Percentiles rank a stretch among this genome's conserved stretches.
These are phyloP conservation scores for Pantherophis guttatus DNA, from an alignment of 2,113 vertebrate genomes.

Conservation along the genomic window DNA sequence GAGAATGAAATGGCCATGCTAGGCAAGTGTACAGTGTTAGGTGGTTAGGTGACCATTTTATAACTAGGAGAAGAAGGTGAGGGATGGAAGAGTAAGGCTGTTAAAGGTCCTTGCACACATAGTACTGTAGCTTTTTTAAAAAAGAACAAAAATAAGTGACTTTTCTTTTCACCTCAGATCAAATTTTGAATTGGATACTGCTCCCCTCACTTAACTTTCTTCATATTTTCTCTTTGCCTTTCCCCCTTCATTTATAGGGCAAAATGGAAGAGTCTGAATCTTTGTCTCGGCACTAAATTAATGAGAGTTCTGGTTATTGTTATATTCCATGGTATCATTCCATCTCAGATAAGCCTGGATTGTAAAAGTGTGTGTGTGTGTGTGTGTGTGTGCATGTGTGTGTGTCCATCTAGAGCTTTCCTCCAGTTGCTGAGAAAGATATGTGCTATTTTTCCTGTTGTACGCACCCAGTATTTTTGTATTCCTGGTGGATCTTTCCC, in stretches of 20 bases:
- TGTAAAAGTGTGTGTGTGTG: neutral
- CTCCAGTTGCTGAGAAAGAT: neutral
- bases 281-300: neutral
- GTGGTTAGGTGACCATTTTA: neutral
- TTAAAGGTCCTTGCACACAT: neutral
- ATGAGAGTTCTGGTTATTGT: neutral
- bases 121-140: neutral
- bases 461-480: neutral
- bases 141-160: neutral
- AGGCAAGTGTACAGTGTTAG: neutral
- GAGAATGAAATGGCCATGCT: neutral
- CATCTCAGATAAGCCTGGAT: neutral
- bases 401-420: neutral
- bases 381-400: neutral
- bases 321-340: neutral
- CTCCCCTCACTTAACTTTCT: neutral
- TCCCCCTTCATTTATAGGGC: neutral
- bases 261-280: neutral
- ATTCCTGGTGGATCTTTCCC: neutral
- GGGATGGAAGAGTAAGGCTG: neutral
- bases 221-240: neutral
- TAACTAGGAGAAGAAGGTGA: neutral
- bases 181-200: neutral
- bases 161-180: neutral
- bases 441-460: neutral